Conservation (phyloP, 2,113 vertebrate genomes). For the Apeltes quadracus region DNA sequence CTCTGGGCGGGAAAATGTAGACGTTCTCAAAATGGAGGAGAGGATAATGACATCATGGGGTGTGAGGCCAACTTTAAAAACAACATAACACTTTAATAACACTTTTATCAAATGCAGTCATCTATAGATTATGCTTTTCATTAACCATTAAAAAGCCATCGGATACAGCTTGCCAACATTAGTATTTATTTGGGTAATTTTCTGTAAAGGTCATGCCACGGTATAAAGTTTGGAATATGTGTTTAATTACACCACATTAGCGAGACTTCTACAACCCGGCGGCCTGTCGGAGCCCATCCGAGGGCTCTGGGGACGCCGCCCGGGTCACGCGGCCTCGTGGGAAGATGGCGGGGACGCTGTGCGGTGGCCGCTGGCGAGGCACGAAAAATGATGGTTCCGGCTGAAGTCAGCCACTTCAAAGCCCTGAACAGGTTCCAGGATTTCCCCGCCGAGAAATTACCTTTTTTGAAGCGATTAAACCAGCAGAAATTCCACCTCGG, state of each 20-base stretch:
- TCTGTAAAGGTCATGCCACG: background rate
- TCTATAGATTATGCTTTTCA: background rate
- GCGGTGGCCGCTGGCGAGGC: constrained; percentile 28
- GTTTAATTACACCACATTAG: constrained; percentile 7
- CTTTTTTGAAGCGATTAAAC: constrained; percentile 46
- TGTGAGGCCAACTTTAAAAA: constrained; percentile 22
- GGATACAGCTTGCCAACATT: background rate
- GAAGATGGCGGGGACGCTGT: constrained; percentile 37
- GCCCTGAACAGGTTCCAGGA: constrained; percentile 33
- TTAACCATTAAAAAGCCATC: background rate
- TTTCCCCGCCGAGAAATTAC: constrained; percentile 41
- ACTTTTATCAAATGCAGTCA: background rate
- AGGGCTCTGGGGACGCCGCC: constrained; percentile 48
- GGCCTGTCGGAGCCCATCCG: constrained; percentile 27
- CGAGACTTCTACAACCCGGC: background rate
- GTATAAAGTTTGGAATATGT: background rate
- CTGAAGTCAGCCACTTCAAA: constrained; percentile 49
- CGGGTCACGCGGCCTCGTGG: constrained; percentile 55
- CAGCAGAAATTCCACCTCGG: constrained; percentile 31
- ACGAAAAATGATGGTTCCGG: constrained; percentile 30
- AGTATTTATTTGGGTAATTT: background rate
- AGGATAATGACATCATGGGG: constrained; percentile 31
- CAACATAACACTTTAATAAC: background rate
- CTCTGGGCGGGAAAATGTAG: constrained; percentile 52
- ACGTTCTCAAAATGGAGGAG: constrained; percentile 67